Conservation (phyloP, 2,113 vertebrate species). For the Apteryx owenii region DNA sequence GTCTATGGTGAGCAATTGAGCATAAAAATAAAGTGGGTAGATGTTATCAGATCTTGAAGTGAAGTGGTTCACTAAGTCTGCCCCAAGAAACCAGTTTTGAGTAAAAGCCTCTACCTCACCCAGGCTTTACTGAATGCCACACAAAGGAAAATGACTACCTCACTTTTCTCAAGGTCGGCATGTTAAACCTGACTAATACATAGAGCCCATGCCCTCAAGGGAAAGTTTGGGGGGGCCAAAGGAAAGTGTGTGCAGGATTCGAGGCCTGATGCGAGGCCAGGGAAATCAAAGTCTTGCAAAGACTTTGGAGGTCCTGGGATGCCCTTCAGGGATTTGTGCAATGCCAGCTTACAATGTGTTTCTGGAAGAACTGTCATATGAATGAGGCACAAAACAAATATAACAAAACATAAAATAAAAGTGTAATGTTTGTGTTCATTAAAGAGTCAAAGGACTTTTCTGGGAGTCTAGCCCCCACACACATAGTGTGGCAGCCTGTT, state of each 20-base stretch:
- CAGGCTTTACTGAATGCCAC: neutral
- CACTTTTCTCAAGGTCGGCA: neutral
- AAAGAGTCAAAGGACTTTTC: neutral
- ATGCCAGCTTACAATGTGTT: neutral
- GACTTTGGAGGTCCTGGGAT: neutral
- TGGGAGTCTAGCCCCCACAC: neutral
- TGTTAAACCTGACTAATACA: neutral
- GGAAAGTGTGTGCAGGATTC: neutral
- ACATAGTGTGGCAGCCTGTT: neutral
- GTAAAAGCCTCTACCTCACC: neutral
- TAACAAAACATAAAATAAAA: neutral
- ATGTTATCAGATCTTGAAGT: neutral
- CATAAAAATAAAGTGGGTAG: neutral
- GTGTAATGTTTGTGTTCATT: neutral
- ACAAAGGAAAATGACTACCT: neutral
- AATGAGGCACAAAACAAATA: neutral
- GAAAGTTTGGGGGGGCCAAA: neutral
- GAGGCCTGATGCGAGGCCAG: neutral
- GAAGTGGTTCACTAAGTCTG: neutral
- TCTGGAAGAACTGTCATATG: neutral
- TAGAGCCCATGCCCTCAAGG: neutral
- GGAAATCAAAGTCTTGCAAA: neutral
- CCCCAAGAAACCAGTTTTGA: neutral
- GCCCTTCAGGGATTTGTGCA: neutral
- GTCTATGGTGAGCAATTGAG: neutral